Evolutionary conservation across 2,888 invertebrate species (phyloP).

Genomic region (Pseudeuparius sepicola): DNA sequence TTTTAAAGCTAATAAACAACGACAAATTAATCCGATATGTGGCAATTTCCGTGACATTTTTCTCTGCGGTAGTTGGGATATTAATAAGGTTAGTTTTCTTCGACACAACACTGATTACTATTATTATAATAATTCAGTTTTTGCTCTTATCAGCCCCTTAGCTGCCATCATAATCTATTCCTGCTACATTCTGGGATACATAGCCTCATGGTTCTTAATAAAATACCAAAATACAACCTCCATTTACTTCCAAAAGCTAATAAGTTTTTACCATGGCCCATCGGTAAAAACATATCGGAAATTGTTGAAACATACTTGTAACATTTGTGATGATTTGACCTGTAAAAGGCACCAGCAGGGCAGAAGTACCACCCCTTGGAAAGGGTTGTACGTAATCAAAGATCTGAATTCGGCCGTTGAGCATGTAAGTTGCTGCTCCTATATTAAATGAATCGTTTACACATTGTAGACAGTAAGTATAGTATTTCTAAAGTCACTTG

Average conservation of each 20-base stretch:
- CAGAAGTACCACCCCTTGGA: slow-evolving; percentile 51
- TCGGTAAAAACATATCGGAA: slow-evolving; percentile 21
- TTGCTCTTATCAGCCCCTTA: slow-evolving; percentile 35
- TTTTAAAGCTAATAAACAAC: slow-evolving; percentile 21
- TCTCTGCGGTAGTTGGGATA: too few relatives aligned
- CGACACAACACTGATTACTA: too few relatives aligned
- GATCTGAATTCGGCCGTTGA: slow-evolving; percentile 66
- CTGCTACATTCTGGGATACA: slow-evolving; percentile 37
- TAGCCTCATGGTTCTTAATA: slow-evolving; percentile 36
- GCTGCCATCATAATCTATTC: slow-evolving; percentile 34
- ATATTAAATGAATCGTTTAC: too few relatives aligned
- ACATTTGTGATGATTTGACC: slow-evolving; percentile 49
- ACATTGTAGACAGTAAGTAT: too few relatives aligned
- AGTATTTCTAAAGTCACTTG: too few relatives aligned
- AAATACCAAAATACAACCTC: slow-evolving; percentile 33
- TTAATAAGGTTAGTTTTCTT: too few relatives aligned
- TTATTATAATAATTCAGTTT: too few relatives aligned
- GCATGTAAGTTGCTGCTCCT: slow-evolving; percentile 57
- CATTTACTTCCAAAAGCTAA: slow-evolving; percentile 31
- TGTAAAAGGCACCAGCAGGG: slow-evolving; percentile 49
- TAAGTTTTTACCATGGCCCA: slow-evolving; percentile 28
- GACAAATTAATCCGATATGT: slow-evolving; percentile 26
- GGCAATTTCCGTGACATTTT: too few relatives aligned
- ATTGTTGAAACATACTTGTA: slow-evolving; percentile 37
- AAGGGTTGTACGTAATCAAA: slow-evolving; percentile 53